Percentiles rank a stretch among this genome's conserved stretches.
These are phyloP conservation scores for Goniozus legneri DNA, from an alignment of 1,140 invertebrate genomes.

Conservation along the genomic window DNA sequence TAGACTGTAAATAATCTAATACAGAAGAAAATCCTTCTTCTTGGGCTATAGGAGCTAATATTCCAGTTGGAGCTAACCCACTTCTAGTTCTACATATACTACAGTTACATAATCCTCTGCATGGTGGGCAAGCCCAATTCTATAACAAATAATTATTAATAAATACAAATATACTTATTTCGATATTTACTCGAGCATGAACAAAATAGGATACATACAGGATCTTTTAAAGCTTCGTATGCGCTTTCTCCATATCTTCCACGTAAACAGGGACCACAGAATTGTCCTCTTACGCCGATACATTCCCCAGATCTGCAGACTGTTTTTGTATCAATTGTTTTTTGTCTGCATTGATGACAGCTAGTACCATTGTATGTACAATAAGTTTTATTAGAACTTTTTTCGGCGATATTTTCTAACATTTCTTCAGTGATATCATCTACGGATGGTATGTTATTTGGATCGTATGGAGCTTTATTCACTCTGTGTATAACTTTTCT, in stretches of 20 bases:
- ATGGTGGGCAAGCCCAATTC: conserved; percentile 53
- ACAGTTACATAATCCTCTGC: conserved; percentile 52
- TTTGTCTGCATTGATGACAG: conserved; percentile 54
- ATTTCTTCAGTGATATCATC: conserved; percentile 44
- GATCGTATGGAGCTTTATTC: conserved; percentile 19
- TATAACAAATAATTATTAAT: conserved; percentile 17
- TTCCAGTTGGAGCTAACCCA: conserved; percentile 50
- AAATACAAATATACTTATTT: not conserved
- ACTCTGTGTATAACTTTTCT: conserved; percentile 7
- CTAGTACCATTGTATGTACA: conserved; percentile 34
- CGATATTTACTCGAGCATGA: not conserved
- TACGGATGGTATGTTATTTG: conserved; percentile 23
- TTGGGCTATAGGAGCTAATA: conserved; percentile 38
- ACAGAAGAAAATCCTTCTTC: conserved; percentile 40
- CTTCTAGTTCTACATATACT: conserved; percentile 49
- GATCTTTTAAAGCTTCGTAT: conserved; percentile 43
- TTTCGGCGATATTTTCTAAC: conserved; percentile 37
- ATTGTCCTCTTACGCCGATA: conserved; percentile 49
- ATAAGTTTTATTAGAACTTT: conserved; percentile 34
- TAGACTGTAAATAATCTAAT: conserved; percentile 32
- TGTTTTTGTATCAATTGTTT: conserved; percentile 53
- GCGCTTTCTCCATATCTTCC: conserved; percentile 53
- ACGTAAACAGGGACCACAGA: conserved; percentile 52
- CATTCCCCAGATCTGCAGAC: conserved; percentile 48
- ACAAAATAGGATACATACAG: conserved; percentile 30